Base-by-base conservation (phyloP, 2,888 invertebrate species). In the Taenaris catops region DNA sequence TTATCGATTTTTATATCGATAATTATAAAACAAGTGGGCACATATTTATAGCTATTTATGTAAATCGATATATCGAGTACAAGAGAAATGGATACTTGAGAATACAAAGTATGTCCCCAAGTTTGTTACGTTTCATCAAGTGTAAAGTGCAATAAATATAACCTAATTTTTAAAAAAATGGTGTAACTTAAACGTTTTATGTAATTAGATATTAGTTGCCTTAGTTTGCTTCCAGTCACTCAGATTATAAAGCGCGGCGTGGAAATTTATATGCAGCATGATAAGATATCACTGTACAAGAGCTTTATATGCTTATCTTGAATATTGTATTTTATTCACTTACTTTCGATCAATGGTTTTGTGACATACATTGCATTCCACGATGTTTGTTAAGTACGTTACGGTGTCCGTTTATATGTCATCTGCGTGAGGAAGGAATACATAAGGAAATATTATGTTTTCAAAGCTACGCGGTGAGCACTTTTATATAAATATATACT, bases 281-380 rank as follows among this genome's bases (percentile, higher is more conserved):
- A 26, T 42, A 43, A 38, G 38, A 53, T 48, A 53, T 55, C 51
- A 51, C 47, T 48, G 40, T 43, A 44, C 46, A 33, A 46, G 48
- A 46, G 55, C 57, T 61, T 59, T 43, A 33, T 36, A 23, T 14
- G 10, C 14, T 23, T 26, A 44, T 47, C 28, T 34, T 34, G 25
- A 21, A 32, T 35, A 35, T 38, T 41, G 28, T 38, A 53, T 41
- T 53, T 31, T 46, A 42, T 44, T 44, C 43, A 37, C 38, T 38
- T 45, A 36, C 20, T 34, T 23, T 35, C 24, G 48, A 48, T 55
- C 46, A 12, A 29, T 14, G n/a, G 8, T 21, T 31, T 31, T 23
- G 9, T 16, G 8, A 44, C 58, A 58, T n/a, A n/a, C n/a, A n/a
- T n/a, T n/a, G 65, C 71, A 71, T 73, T 73, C 71, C 70, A 65